A percentile compares a stretch with the other conserved stretches of the same genome.
Evolutionary conservation across 2,113 vertebrate species (phyloP).

Genomic region (Aptenodytes forsteri): DNA sequence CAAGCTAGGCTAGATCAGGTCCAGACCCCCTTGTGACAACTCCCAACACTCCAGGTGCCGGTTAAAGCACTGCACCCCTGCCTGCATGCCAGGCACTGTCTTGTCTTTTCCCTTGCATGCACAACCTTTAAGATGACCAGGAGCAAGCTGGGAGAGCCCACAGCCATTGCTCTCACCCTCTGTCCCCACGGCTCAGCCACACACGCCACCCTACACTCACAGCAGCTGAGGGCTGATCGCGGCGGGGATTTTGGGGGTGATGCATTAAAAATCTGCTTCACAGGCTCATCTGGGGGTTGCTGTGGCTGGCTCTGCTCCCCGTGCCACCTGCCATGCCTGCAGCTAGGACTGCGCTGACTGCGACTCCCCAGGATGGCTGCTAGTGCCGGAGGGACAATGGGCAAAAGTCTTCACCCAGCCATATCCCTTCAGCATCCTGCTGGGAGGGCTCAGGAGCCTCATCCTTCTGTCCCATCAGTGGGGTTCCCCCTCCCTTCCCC

Average conservation of each 20-base stretch:
- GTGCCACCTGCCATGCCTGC: not conserved
- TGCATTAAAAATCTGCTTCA: not conserved
- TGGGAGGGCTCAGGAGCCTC: not conserved
- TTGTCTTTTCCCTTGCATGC: not conserved
- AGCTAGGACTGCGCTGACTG: not conserved
- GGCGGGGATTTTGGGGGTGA: not conserved
- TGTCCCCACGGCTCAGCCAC: not conserved
- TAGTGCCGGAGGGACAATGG: not conserved
- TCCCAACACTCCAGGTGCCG: not conserved
- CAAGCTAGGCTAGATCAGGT: not conserved
- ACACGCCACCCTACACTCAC: not conserved
- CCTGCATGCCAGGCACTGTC: not conserved
- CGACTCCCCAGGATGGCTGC: not conserved
- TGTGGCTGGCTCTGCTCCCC: not conserved
- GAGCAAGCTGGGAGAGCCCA: not conserved
- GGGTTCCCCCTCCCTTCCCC: not conserved
- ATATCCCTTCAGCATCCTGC: not conserved
- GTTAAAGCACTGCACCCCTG: not conserved
- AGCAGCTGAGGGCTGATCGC: not conserved
- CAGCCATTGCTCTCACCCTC: not conserved
- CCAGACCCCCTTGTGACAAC: not conserved
- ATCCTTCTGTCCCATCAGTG: not conserved
- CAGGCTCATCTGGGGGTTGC: not conserved
- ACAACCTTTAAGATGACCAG: not conserved
- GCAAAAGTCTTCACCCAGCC: not conserved